phyloP scores from a whole-genome alignment of 2,888 invertebrate species.

The Chrysolina americana region DNA sequence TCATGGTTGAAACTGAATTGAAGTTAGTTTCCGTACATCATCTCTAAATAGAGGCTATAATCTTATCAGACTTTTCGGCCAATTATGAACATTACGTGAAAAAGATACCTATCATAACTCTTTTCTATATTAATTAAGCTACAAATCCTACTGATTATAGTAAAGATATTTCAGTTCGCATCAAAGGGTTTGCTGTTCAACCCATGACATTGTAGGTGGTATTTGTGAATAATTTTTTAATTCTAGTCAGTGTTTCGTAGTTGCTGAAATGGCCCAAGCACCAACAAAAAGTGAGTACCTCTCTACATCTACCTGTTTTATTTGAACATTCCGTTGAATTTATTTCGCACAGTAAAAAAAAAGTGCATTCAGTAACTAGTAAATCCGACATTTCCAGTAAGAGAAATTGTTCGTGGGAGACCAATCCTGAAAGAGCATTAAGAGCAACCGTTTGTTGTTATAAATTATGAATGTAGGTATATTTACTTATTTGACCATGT shows the following conservation, averaged over 20 bases:
- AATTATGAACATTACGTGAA: constrained; percentile 16
- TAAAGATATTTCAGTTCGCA: not conserved
- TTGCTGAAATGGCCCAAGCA: constrained; percentile 2
- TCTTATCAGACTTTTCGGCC: not conserved
- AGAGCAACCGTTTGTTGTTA: not conserved
- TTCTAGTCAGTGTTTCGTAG: not conserved
- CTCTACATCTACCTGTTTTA: not conserved
- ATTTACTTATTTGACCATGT: no score
- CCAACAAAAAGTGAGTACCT: constrained; percentile 1
- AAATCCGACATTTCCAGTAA: no score
- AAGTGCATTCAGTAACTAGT: no score
- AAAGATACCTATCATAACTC: constrained; percentile 1
- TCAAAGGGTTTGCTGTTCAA: not conserved
- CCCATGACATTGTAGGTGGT: not conserved
- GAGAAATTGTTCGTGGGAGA: not conserved
- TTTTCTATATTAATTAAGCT: not conserved
- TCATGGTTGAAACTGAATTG: not conserved
- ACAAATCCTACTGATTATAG: not conserved
- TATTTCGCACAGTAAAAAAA: not conserved
- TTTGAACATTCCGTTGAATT: not conserved
- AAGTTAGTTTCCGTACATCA: constrained; percentile 8
- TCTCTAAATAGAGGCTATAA: constrained; percentile 5
- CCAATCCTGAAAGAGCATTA: not conserved
- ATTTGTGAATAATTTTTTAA: not conserved
- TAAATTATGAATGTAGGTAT: no score